Evolutionary conservation across 1,140 invertebrate species (phyloP).

Genomic region (Potamilus streckersoni): DNA sequence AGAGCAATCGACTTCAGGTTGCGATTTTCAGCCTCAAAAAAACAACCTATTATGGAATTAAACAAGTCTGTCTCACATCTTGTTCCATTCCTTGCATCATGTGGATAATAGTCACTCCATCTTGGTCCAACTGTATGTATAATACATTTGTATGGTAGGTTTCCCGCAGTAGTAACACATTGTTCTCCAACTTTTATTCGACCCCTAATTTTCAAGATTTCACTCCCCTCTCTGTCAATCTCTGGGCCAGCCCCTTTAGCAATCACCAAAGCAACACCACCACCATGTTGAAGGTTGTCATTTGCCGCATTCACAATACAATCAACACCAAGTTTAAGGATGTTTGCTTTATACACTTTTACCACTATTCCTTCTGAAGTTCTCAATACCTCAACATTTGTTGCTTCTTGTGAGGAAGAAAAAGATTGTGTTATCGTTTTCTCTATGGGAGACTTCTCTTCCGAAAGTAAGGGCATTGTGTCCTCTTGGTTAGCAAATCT

Average conservation of each 20-base stretch:
- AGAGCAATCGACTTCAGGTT: neutral
- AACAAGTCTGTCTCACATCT: neutral
- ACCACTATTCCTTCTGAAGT: neutral
- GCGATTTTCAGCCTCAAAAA: neutral
- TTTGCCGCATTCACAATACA: conserved; percentile 94
- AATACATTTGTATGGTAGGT: conserved; percentile 31
- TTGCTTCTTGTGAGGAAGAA: neutral
- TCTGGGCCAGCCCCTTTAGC: conserved; percentile 30
- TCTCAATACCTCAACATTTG: neutral
- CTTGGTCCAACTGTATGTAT: conserved; percentile 47
- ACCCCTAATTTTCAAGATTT: conserved; percentile 25
- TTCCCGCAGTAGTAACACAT: conserved; percentile 32
- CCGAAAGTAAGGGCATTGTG: too few species aligned
- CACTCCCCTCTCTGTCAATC: conserved; percentile 30
- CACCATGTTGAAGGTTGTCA: conserved; percentile 80
- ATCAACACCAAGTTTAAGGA: conserved; percentile 86
- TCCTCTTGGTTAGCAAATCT: too few species aligned
- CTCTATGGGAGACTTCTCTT: too few species aligned
- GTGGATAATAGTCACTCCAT: conserved; percentile 21
- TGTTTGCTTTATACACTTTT: conserved; percentile 75
- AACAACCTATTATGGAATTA: neutral
- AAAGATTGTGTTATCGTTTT: neutral
- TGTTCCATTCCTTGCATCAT: neutral
- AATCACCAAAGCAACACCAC: conserved; percentile 88
- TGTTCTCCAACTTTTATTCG: conserved; percentile 24